A percentile compares a stretch with the other conserved stretches of the same genome.
Conservation (phyloP, 2,113 vertebrate species). For the Proteles cristata region DNA sequence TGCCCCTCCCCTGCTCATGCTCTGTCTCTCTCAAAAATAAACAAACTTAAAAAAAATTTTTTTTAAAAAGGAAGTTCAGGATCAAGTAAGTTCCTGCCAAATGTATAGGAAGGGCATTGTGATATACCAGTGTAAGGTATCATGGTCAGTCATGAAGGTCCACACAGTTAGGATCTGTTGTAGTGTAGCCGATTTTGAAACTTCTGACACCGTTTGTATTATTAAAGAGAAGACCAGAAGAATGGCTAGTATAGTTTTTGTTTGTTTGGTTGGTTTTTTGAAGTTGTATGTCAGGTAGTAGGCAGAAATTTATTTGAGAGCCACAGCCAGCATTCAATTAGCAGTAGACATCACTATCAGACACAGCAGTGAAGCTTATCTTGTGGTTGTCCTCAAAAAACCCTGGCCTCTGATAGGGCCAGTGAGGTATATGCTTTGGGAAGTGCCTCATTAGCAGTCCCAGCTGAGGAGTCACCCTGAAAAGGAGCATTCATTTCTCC, state of each 20-base stretch:
- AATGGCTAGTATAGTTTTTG: not conserved
- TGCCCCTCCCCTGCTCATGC: too few species aligned
- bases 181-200: not conserved
- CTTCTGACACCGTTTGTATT: not conserved
- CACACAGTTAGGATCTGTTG: not conserved
- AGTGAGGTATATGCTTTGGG: not conserved
- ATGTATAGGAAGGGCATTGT: not conserved
- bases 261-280: not conserved
- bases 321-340: not conserved
- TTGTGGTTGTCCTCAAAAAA: not conserved
- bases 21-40: too few species aligned
- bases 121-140: not conserved
- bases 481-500: not conserved
- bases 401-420: not conserved
- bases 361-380: not conserved
- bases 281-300: not conserved
- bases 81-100: not conserved
- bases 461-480: not conserved
- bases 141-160: not conserved
- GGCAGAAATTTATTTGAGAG: not conserved
- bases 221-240: not conserved
- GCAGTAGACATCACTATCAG: not conserved
- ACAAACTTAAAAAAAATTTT: too few species aligned
- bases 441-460: not conserved
- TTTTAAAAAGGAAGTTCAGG: not conserved